phyloP scores from a whole-genome alignment of 2,888 invertebrate species.

The Ferrisia virgata region DNA sequence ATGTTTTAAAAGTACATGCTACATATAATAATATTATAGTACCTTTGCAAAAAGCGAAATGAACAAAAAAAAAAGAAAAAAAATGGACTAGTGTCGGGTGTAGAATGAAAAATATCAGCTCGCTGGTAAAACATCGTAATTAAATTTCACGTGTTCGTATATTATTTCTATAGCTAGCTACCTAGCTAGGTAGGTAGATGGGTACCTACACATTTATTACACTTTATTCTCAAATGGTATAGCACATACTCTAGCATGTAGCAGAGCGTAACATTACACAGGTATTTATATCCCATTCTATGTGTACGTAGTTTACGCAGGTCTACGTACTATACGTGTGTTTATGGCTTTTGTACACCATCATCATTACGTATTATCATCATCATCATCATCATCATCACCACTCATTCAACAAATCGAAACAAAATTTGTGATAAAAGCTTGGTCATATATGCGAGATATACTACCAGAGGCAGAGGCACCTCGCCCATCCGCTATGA shows the following conservation, averaged over 20 bases:
- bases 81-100: not conserved
- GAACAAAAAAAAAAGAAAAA: not conserved
- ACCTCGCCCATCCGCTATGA: conserved; percentile 9
- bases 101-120: not conserved
- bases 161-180: not conserved
- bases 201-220: not conserved
- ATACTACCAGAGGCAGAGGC: no score
- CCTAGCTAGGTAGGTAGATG: not conserved
- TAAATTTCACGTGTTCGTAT: not conserved
- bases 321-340: no score
- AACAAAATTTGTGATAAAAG: conserved; percentile 14
- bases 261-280: not conserved
- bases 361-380: no score
- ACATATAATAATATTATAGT: not conserved
- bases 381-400: no score
- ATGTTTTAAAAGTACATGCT: not conserved
- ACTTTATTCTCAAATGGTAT: not conserved
- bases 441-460: not conserved
- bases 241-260: not conserved
- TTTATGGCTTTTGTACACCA: not conserved
- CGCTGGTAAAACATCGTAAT: not conserved
- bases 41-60: not conserved
- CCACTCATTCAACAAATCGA: not conserved
- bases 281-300: no score
- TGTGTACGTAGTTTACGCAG: no score